Percentiles rank a stretch among this genome's conserved stretches.
Evolutionary conservation across 1,140 invertebrate species (phyloP).

Genomic region (Listronotus bonariensis): DNA sequence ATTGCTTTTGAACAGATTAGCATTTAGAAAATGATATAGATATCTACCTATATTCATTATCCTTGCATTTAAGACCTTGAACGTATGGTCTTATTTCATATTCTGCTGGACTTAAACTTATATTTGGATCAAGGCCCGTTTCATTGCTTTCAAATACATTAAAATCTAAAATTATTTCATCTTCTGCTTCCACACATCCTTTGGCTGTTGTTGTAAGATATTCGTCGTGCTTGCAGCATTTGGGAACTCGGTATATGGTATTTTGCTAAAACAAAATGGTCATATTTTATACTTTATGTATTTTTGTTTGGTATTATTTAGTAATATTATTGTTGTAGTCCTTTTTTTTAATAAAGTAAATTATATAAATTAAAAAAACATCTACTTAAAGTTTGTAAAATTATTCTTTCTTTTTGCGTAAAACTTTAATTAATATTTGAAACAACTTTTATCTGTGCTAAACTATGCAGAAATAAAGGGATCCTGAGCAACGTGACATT

Average conservation of each 20-base stretch:
- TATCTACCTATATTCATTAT: constrained; percentile 12
- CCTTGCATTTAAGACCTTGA: constrained; percentile 4
- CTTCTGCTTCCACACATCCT: neutral
- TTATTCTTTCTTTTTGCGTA: too few relatives aligned
- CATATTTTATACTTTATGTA: constrained; percentile 47
- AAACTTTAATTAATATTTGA: too few relatives aligned
- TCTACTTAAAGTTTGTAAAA: too few relatives aligned
- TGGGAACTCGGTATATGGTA: constrained; percentile 23
- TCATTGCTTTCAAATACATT: constrained; percentile 64
- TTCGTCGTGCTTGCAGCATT: constrained; percentile 22
- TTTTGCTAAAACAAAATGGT: constrained; percentile 61
- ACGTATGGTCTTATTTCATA: constrained; percentile 27
- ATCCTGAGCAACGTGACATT: too few relatives aligned
- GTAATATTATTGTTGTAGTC: too few relatives aligned
- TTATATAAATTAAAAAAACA: too few relatives aligned
- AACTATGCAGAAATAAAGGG: too few relatives aligned
- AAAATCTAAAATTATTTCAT: constrained; percentile 79
- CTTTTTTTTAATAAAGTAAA: too few relatives aligned
- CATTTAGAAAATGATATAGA: too few relatives aligned
- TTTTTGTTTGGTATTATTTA: too few relatives aligned
- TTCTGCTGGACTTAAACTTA: constrained; percentile 12
- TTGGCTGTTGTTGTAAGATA: constrained; percentile 33
- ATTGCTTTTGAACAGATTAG: neutral
- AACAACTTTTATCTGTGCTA: too few relatives aligned
- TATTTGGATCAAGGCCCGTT: constrained; percentile 35